Evolutionary conservation across 2,797 vertebrate genomes (phyloP).

Genomic region (Oreortyx pictus): DNA sequence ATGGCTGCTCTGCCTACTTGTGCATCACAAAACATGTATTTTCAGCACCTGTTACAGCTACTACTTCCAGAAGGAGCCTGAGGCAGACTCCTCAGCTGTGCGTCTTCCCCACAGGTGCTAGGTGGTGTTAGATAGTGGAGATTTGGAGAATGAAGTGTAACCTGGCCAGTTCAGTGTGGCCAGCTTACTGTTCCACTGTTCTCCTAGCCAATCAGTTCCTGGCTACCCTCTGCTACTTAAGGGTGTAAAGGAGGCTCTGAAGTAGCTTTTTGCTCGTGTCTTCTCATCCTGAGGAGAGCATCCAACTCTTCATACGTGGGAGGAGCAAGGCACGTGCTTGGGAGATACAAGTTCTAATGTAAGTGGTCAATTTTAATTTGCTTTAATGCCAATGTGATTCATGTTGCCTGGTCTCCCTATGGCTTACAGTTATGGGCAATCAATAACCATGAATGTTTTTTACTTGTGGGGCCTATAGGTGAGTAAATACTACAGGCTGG

Average conservation of each 20-base stretch:
- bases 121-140: no score
- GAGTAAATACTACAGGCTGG: neutral
- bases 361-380: neutral
- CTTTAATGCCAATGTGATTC: neutral
- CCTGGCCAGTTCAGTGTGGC: neutral
- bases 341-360: neutral
- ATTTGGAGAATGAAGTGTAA: neutral
- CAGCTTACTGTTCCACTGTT: neutral
- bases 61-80: neutral
- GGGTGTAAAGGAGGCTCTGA: accelerated
- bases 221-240: neutral
- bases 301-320: neutral
- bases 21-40: neutral
- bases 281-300: neutral
- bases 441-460: neutral
- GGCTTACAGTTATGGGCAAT: neutral
- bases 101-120: accelerated
- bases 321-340: accelerated
- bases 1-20: neutral
- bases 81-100: accelerated
- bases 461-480: neutral
- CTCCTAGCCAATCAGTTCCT: neutral
- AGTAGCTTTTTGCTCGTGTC: neutral
- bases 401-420: accelerated
- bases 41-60: neutral